A percentile compares a stretch with the other conserved stretches of the same genome.
Evolutionary conservation across 1,140 invertebrate species (phyloP).

Genomic region (Saccostrea echinata): DNA sequence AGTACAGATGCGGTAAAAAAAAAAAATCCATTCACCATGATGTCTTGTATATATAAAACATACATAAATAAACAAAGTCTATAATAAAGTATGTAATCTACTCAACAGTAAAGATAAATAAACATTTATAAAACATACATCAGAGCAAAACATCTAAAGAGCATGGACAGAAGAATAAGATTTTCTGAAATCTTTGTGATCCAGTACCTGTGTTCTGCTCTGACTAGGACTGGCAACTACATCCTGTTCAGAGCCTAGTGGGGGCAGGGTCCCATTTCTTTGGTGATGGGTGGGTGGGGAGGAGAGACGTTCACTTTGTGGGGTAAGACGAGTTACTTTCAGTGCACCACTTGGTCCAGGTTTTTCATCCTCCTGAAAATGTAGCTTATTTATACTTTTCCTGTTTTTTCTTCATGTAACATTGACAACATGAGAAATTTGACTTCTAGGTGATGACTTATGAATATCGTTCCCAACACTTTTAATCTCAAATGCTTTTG

Average conservation of each 20-base stretch:
- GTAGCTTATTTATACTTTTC: not conserved
- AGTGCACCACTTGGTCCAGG: constrained; percentile 58
- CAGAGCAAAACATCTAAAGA: not conserved
- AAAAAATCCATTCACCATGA: not conserved
- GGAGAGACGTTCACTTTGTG: constrained; percentile 43
- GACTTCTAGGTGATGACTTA: too few species aligned
- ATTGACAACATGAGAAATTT: too few species aligned
- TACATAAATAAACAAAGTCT: not conserved
- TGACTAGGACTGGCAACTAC: constrained; percentile 24
- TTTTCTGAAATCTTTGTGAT: not conserved
- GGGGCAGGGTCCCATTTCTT: constrained; percentile 60
- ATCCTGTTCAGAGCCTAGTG: constrained; percentile 52
- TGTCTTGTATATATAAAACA: not conserved
- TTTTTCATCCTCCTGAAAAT: constrained; percentile 56
- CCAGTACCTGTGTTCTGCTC: not conserved
- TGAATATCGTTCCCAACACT: too few species aligned
- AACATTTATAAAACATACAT: not conserved
- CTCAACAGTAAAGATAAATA: not conserved
- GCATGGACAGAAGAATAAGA: not conserved
- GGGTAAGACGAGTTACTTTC: constrained; percentile 57
- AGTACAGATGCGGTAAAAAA: not conserved
- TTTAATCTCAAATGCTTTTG: too few species aligned
- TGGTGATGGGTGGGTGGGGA: constrained; percentile 47
- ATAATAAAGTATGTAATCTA: not conserved
- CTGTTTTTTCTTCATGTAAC: not conserved